Evolutionary conservation across 2,888 invertebrate genomes (phyloP).

Genomic region (Reticulitermes lucifugus): DNA sequence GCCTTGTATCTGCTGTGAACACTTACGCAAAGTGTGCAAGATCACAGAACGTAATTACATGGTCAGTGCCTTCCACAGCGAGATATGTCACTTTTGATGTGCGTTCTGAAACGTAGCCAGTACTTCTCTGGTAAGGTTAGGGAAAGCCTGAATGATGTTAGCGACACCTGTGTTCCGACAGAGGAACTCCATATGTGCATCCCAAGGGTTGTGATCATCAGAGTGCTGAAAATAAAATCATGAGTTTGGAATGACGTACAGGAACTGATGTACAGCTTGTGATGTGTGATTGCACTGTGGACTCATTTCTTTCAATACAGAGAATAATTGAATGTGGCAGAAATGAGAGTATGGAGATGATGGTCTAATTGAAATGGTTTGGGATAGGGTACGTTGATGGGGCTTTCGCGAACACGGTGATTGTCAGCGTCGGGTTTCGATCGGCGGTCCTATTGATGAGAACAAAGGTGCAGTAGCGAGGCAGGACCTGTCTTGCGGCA

Average conservation of each 20-base stretch:
- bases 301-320: too few relatives aligned
- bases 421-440: not conserved
- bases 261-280: not conserved
- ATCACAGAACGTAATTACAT: too few relatives aligned
- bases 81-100: too few relatives aligned
- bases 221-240: not conserved
- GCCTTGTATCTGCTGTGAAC: too few relatives aligned
- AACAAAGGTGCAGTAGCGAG: slow-evolving; percentile 11
- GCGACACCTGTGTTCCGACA: slow-evolving; percentile 16
- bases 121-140: not conserved
- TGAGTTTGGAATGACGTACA: not conserved
- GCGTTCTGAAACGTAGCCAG: not conserved
- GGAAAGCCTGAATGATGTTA: not conserved
- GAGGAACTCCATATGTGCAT: slow-evolving; percentile 19
- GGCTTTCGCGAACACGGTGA: not conserved
- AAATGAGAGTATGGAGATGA: too few relatives aligned
- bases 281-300: too few relatives aligned
- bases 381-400: not conserved
- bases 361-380: too few relatives aligned
- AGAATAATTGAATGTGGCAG: too few relatives aligned
- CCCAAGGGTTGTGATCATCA: not conserved
- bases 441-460: not conserved
- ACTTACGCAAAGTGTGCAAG: too few relatives aligned
- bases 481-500: not conserved
- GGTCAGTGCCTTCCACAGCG: too few relatives aligned